Evolutionary conservation across 2,797 vertebrate species (phyloP).

Genomic region (Onychomys arenicola): DNA sequence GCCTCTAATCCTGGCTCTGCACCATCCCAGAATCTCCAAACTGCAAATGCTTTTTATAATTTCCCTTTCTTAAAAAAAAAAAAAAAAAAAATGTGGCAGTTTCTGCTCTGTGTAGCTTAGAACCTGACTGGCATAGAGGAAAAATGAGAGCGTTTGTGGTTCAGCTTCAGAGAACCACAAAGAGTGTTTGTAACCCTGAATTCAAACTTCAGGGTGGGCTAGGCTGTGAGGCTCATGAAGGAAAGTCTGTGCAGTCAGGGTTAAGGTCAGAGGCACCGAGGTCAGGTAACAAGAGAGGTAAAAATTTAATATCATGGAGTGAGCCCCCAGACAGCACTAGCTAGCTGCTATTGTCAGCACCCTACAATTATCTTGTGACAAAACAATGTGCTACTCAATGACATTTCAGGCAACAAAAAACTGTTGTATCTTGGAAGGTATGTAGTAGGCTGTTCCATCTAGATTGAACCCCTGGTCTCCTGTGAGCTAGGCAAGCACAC

Average conservation of each 20-base stretch:
- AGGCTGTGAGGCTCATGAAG: neutral
- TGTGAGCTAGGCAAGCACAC: too few species aligned
- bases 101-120: neutral
- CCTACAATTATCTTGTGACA: neutral
- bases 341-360: neutral
- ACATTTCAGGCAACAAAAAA: neutral
- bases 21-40: neutral
- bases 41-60: neutral
- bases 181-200: neutral
- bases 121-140: neutral
- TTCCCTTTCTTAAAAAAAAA: neutral
- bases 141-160: neutral
- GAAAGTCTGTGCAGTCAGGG: neutral
- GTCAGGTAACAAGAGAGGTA: neutral
- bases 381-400: too few species aligned
- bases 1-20: neutral
- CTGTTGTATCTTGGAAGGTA: neutral
- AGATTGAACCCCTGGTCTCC: too few species aligned
- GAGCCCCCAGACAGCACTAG: neutral
- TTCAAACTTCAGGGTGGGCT: neutral
- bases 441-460: neutral
- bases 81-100: neutral
- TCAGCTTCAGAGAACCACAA: neutral
- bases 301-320: neutral
- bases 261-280: neutral